These are phyloP conservation scores for Trissoscelio sp. DNA, from an alignment of 2,888 invertebrate genomes.

Conservation along the genomic window DNA sequence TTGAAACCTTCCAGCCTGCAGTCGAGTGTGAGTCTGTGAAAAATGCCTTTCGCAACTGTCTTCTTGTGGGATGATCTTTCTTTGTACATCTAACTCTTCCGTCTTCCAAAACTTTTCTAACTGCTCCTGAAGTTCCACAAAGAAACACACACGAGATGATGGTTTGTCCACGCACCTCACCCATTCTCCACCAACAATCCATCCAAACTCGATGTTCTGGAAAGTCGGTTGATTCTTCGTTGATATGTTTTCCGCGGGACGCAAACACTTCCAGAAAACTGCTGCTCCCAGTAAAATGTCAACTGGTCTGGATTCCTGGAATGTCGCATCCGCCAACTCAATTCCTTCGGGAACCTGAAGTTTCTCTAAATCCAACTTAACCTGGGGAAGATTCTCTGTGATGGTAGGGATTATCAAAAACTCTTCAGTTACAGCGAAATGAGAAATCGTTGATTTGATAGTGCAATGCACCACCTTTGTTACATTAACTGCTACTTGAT, in stretches of 20 bases:
- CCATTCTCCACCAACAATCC: constrained; percentile 26
- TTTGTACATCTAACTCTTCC: not conserved
- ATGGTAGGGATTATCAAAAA: no score
- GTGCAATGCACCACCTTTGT: no score
- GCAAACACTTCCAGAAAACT: constrained; percentile 20
- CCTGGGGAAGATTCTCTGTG: no score
- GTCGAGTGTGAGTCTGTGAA: constrained; percentile 1
- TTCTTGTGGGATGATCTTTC: no score
- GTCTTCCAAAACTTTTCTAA: constrained; percentile 18
- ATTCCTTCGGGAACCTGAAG: not conserved
- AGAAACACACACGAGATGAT: no score
- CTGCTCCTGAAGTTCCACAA: not conserved
- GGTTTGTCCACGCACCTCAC: no score
- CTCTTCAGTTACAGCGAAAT: no score
- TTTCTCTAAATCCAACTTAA: no score
- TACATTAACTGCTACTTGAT: no score
- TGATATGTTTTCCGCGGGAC: constrained; percentile 10
- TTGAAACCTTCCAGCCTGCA: constrained; percentile 47
- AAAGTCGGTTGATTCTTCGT: constrained; percentile 14
- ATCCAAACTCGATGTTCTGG: no score
- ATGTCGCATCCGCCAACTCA: constrained; percentile 6
- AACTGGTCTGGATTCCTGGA: not conserved
- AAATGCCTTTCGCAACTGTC: constrained; percentile 48
- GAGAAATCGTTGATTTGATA: no score
- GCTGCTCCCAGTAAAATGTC: constrained; percentile 19